Base-by-base conservation (phyloP, 2,113 vertebrate species). In the Uropsilus gracilis region DNA sequence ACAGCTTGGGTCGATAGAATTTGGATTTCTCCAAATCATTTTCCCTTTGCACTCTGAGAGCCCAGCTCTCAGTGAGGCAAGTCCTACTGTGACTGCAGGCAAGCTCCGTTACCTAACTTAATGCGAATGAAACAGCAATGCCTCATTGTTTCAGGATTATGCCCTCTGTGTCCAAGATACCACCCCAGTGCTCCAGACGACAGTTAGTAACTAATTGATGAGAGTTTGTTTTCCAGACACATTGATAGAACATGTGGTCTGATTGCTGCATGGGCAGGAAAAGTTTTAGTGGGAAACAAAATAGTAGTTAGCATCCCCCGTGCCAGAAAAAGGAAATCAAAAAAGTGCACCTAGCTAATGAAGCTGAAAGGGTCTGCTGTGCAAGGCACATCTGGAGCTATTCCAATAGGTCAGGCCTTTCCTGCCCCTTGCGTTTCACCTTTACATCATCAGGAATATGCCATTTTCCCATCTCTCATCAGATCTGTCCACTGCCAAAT, bases 11-110 rank as follows among this genome's bases (percentile, higher is more conserved):
- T 96, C 93, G 42, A 96, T 97, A 89, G 91, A 89, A 94, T 96
- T 95, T 80, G 94, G 93, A 90, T 92, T 95, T 94, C 95, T 96
- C 94, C 77, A 88, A 95, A 95, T 94, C 73, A 59, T 93, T 91
- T 95, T 92, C 73, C 72, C 77, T 91, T 77, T 93, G 55, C 77
- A 88, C 50, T 87, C 77, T 1, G 17, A 50, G 71, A 61, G 75
- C 48, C 64, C 18, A 34, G 32, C 37, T 68, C 55, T 76, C 24
- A 63, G 3, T 18, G 50, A 86, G n/a, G 24, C 12, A 9, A 55
- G 84, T 50, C 82, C 37, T 7, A 1, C 42, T 8, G 32, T 78
- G 81, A 73, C 6, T n/a, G 55, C 39, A 59, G 34, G 5, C 17
- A 16, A 85, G 28, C 66, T 91, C 14, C 7, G 39, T 55, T 42